phyloP scores from a whole-genome alignment of 1,140 invertebrate genomes.

The Amphibalanus amphitrite region DNA sequence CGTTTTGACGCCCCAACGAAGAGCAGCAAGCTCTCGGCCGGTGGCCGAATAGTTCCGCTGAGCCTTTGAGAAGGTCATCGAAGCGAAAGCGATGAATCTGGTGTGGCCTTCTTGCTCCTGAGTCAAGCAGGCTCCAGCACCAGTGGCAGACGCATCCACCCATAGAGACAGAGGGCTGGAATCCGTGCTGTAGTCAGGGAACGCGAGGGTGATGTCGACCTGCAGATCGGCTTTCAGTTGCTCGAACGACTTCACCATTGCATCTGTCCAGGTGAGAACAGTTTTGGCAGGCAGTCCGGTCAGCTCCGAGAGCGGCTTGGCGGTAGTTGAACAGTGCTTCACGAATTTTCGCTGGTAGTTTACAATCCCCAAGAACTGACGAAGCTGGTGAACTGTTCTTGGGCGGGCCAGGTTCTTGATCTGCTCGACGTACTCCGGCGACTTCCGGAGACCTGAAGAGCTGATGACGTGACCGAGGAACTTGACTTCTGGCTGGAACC shows the following conservation, averaged over 20 bases:
- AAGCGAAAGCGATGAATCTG: constrained; percentile 2
- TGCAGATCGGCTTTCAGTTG: background rate
- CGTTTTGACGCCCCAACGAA: constrained; percentile 29
- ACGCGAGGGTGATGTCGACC: background rate
- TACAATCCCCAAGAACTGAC: constrained; percentile 1
- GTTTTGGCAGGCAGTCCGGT: constrained; percentile 4
- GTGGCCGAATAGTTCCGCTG: constrained; percentile 3
- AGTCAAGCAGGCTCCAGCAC: constrained; percentile 6
- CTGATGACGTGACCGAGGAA: no score
- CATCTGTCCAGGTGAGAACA: no score
- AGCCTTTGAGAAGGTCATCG: no score
- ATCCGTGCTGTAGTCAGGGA: constrained; percentile 2
- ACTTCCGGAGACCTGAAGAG: no score
- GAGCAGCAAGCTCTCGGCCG: constrained; percentile 1
- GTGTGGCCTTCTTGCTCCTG: background rate
- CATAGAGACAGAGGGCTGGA: constrained; percentile 3
- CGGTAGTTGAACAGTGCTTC: background rate
- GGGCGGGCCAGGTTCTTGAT: no score
- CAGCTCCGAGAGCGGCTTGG: constrained; percentile 2
- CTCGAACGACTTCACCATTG: no score
- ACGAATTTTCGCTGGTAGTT: background rate
- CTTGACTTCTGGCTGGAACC: no score
- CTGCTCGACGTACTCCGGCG: no score
- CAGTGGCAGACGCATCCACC: constrained; percentile 5
- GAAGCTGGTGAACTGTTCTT: no score